Conservation (phyloP, 2,888 invertebrate species). For the Dryobota labecula region DNA sequence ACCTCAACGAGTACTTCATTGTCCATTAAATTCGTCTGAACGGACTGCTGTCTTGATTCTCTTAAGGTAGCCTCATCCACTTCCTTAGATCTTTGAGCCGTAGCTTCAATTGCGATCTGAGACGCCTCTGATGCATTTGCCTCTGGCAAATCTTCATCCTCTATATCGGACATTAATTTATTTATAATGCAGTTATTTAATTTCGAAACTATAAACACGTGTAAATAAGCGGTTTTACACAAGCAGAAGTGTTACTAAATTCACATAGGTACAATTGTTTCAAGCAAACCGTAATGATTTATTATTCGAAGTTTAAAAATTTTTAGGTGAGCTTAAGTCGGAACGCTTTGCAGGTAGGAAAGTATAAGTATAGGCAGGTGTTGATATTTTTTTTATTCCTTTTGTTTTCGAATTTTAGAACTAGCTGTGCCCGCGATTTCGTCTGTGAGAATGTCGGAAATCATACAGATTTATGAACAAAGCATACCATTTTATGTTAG, state of each 20-base stretch:
- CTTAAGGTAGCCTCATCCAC: slow-evolving; percentile 70
- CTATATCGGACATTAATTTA: slow-evolving; percentile 20
- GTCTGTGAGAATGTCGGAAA: not conserved
- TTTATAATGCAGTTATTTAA: slow-evolving; percentile 1
- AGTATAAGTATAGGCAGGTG: not conserved
- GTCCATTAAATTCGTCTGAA: not conserved
- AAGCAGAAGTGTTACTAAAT: not conserved
- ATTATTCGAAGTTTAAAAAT: slow-evolving; percentile 40
- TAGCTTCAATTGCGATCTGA: not conserved
- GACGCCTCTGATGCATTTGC: slow-evolving; percentile 3
- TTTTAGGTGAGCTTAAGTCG: not conserved
- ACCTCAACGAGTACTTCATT: slow-evolving; percentile 73
- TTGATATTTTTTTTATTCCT: slow-evolving; percentile 6
- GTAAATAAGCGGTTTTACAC: slow-evolving; percentile 10
- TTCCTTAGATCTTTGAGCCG: slow-evolving; percentile 56
- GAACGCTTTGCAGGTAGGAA: not conserved
- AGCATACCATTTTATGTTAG: not conserved
- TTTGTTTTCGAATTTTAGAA: not conserved
- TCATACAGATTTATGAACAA: not conserved
- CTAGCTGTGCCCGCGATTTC: not conserved
- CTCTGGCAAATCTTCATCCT: slow-evolving; percentile 30
- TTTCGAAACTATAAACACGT: not conserved
- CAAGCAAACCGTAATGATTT: slow-evolving; percentile 40
- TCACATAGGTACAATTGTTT: slow-evolving; percentile 42
- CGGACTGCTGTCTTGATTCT: slow-evolving; percentile 66